Evolutionary conservation across 1,140 invertebrate genomes (phyloP).

Genomic region (Orius laevigatus): DNA sequence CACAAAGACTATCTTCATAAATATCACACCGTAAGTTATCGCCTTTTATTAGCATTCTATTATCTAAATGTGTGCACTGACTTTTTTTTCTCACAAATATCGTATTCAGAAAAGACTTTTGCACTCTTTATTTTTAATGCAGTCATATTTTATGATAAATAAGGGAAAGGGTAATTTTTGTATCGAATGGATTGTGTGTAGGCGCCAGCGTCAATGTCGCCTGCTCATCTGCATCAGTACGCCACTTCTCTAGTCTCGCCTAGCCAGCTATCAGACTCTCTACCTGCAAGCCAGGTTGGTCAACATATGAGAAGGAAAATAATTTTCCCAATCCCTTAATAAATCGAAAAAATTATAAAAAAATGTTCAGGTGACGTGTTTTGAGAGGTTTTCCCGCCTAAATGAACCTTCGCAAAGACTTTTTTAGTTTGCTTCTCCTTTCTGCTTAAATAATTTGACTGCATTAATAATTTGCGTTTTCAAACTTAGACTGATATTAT

Average conservation of each 20-base stretch:
- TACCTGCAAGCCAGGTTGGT: slow-evolving; percentile 63
- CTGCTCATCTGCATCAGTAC: slow-evolving; percentile 67
- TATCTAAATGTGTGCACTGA: background rate
- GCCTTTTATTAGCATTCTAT: slow-evolving; percentile 1
- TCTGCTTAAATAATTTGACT: too few relatives aligned
- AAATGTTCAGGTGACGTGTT: too few relatives aligned
- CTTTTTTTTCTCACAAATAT: background rate
- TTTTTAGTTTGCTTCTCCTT: too few relatives aligned
- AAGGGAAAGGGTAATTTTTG: slow-evolving; percentile 1
- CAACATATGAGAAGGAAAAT: slow-evolving; percentile 6
- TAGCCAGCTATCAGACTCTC: slow-evolving; percentile 51
- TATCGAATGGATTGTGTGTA: slow-evolving; percentile 29
- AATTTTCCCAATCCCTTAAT: too few relatives aligned
- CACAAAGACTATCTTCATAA: slow-evolving; percentile 65
- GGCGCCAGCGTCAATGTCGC: slow-evolving; percentile 78
- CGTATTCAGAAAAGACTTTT: background rate
- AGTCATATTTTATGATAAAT: slow-evolving; percentile 3
- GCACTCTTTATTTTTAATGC: background rate
- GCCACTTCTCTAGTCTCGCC: slow-evolving; percentile 43
- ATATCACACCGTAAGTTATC: slow-evolving; percentile 57
- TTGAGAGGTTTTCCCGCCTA: too few relatives aligned
- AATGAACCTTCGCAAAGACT: too few relatives aligned
- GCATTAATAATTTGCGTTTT: too few relatives aligned
- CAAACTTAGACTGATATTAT: too few relatives aligned
- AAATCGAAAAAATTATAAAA: too few relatives aligned